Percentiles rank a stretch among this genome's conserved stretches.
Evolutionary conservation across 2,888 invertebrate species (phyloP).

Genomic region (Hoplodrina ambigua): DNA sequence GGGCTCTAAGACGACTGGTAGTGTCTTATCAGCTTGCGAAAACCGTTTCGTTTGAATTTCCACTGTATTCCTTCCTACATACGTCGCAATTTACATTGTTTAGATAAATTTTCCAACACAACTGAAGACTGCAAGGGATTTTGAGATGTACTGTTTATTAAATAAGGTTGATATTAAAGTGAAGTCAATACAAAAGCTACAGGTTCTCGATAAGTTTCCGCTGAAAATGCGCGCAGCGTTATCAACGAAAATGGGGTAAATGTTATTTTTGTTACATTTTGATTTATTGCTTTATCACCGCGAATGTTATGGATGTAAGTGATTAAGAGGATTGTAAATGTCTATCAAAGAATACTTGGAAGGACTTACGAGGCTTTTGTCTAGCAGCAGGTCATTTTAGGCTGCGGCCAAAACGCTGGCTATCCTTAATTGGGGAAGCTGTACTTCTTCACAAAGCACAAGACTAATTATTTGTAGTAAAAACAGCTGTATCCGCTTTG

Average conservation of each 20-base stretch:
- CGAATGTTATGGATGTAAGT: background rate
- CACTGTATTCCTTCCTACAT: fast-evolving
- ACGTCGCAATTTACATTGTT: conserved; percentile 39
- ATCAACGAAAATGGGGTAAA: conserved; percentile 66
- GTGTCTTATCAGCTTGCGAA: conserved; percentile 72
- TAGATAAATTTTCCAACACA: conserved; percentile 45
- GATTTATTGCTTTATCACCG: conserved; percentile 28
- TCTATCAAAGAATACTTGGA: no score
- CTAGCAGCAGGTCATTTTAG: no score
- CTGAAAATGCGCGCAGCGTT: conserved; percentile 78
- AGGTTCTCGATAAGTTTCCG: conserved; percentile 85
- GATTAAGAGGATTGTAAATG: background rate
- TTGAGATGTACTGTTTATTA: fast-evolving
- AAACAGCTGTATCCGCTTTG: no score
- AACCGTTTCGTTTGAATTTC: conserved; percentile 18
- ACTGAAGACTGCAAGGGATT: conserved; percentile 24
- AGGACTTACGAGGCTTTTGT: no score
- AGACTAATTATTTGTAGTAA: no score
- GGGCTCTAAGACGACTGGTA: conserved; percentile 69
- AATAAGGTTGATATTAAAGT: conserved; percentile 57
- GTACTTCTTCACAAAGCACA: no score
- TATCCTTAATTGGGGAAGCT: no score
- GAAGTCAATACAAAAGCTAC: conserved; percentile 77
- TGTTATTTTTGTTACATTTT: conserved; percentile 51
- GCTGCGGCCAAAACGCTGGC: no score